Evolutionary conservation across 1,140 invertebrate species (phyloP), one percentile per base, ranked within the genome.

Genomic region (Augochlora pura): DNA sequence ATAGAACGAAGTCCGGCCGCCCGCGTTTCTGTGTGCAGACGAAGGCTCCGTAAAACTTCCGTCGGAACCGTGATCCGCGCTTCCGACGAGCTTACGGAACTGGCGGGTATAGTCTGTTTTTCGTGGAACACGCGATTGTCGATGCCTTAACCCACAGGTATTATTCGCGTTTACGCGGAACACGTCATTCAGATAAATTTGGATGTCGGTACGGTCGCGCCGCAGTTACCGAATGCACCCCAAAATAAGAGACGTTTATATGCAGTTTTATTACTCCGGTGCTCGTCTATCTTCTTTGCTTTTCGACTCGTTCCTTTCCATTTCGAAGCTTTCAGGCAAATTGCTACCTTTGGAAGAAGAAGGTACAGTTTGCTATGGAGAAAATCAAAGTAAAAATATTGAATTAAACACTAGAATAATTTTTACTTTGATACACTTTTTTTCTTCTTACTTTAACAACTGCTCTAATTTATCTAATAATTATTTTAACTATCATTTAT

Each of bases 111-210:
- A 71, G 66, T 67, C 65, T 16, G 69, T 70, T 54, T 54, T 88
- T 88, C 87, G 77, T 38, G 57, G 88, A 87, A 88, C 82, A 80
- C 38, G 68, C 81, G 77, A 85, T 84, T 77, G 57, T 39, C 77
- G 77, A 88, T 86, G 70, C 21, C 21, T 60, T 49, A 42, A 52
- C 64, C 52, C 42, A 76, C 77, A 46, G 62, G 14, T 18, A 71
- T 65, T 39, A 46, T 52, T 74, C 62, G 32, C 18, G 39, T 68
- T 63, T 72, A 76, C 72, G 59, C 59, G 73, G 73, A 74, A 77
- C 77, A 80, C 85, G 87, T 88, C 87, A 86, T 46, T 63, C 39
- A 60, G 69, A 86, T 77, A 82, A 87, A 81, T 88, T 86, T 84
- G 81, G 67, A 86, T 71, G 76, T 59, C 60, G 52, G 60, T 57